These are phyloP conservation scores for Phoenicopterus ruber DNA, from an alignment of 2,113 vertebrate genomes.

Conservation along the genomic window DNA sequence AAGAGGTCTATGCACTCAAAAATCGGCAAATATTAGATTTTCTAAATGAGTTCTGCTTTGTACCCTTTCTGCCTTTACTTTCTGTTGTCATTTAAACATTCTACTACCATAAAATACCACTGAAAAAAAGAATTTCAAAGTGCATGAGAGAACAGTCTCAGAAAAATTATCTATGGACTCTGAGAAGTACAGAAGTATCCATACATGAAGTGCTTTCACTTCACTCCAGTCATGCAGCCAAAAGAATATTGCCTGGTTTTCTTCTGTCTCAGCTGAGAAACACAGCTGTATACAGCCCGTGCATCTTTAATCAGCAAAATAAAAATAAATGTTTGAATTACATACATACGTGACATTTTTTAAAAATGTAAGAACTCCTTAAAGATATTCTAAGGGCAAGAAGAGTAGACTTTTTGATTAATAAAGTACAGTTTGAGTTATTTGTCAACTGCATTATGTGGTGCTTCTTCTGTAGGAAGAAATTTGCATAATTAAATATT, in stretches of 20 bases:
- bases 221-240: not conserved
- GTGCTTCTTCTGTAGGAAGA: not conserved
- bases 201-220: not conserved
- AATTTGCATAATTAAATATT: slow-evolving; percentile 12
- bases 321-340: not conserved
- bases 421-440: not conserved
- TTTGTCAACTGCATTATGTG: not conserved
- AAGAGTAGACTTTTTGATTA: not conserved
- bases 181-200: not conserved
- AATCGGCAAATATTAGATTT: not conserved
- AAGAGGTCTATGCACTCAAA: not conserved
- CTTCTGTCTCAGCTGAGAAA: not conserved
- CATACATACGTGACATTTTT: not conserved
- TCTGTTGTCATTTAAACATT: not conserved
- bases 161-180: not conserved
- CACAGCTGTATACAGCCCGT: not conserved
- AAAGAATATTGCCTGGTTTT: not conserved
- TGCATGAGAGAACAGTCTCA: not conserved
- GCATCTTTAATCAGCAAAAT: not conserved
- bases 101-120: not conserved
- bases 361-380: not conserved
- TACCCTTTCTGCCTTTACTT: not conserved
- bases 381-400: not conserved
- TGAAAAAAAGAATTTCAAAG: not conserved
- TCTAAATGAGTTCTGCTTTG: not conserved